Conservation (phyloP, 92 coral and sea anemone genomes). For the Umimayanthus kanabou region DNA sequence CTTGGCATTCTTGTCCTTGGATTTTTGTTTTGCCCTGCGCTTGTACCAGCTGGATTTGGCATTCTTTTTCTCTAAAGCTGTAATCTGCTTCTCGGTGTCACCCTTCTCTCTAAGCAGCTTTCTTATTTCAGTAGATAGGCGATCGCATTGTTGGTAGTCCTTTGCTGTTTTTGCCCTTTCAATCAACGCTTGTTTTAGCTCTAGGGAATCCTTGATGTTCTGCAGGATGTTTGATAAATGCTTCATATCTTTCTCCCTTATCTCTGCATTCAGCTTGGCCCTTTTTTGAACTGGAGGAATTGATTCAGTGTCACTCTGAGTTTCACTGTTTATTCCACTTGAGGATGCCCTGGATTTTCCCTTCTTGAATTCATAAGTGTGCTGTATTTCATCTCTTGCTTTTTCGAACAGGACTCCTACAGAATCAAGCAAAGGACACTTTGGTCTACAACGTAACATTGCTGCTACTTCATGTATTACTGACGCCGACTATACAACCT, state of each 20-base stretch:
- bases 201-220: constrained; percentile 43
- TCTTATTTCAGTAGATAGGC: constrained; percentile 47
- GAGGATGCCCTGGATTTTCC: constrained; percentile 55
- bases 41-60: constrained; percentile 69
- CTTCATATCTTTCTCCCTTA: constrained; percentile 42
- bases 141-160: constrained; percentile 55
- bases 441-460: not conserved
- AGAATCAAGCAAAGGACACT: constrained; percentile 8
- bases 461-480: not conserved
- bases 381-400: constrained; percentile 53
- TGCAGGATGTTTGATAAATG: constrained; percentile 36
- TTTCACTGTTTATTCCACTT: constrained; percentile 11
- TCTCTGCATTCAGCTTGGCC: constrained; percentile 54
- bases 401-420: constrained; percentile 61
- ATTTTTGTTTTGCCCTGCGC: constrained; percentile 41
- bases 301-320: constrained; percentile 17
- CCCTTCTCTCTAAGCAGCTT: constrained; percentile 50
- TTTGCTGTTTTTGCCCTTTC: constrained; percentile 46
- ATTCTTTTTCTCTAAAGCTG: constrained; percentile 49
- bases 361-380: constrained; percentile 47
- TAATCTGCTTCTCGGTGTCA: constrained; percentile 54
- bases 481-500: not conserved
- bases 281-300: constrained; percentile 44
- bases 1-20: constrained; percentile 58
- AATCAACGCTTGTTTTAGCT: constrained; percentile 49